Conservation (phyloP, 2,797 vertebrate species). For the Enteromius argenteus region DNA sequence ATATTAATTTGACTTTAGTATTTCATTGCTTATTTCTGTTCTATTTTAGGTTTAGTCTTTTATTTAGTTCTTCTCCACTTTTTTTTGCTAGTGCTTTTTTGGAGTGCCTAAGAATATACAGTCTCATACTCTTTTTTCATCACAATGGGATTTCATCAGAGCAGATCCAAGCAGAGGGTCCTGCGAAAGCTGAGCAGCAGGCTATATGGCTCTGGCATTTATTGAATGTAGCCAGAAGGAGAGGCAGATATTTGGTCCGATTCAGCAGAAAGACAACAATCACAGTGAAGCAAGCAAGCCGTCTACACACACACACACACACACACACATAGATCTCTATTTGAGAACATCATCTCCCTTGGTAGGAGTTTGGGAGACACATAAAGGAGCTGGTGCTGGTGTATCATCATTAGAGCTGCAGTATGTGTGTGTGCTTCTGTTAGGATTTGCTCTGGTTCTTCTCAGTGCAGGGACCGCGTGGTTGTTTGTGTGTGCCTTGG, state of each 20-base stretch:
- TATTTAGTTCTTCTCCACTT: background rate
- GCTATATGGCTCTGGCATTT: constrained; percentile 54
- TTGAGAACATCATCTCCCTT: constrained; percentile 32
- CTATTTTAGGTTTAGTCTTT: background rate
- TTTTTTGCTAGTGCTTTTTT: background rate
- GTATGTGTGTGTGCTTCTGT: constrained; percentile 44
- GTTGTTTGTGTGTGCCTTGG: constrained; percentile 44
- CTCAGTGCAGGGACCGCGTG: constrained; percentile 34
- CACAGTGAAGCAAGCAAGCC: constrained; percentile 33
- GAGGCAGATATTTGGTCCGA: constrained; percentile 57
- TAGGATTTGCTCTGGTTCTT: constrained; percentile 36
- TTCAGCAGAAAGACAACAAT: constrained; percentile 47
- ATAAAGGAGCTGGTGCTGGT: constrained; percentile 34
- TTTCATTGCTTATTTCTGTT: background rate
- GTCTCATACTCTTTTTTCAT: background rate
- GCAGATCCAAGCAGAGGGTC: constrained; percentile 35
- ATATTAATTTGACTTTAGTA: background rate
- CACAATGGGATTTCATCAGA: constrained; percentile 27
- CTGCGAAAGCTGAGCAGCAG: background rate
- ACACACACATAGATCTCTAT: constrained; percentile 19
- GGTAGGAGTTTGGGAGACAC: constrained; percentile 19
- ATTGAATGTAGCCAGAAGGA: constrained; percentile 48
- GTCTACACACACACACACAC: constrained; percentile 13
- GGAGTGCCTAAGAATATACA: background rate
- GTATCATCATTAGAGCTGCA: constrained; percentile 23